Percentiles rank a stretch among this genome's conserved stretches.
phyloP scores from a whole-genome alignment of 2,113 vertebrate species.

The Chrysemys picta region DNA sequence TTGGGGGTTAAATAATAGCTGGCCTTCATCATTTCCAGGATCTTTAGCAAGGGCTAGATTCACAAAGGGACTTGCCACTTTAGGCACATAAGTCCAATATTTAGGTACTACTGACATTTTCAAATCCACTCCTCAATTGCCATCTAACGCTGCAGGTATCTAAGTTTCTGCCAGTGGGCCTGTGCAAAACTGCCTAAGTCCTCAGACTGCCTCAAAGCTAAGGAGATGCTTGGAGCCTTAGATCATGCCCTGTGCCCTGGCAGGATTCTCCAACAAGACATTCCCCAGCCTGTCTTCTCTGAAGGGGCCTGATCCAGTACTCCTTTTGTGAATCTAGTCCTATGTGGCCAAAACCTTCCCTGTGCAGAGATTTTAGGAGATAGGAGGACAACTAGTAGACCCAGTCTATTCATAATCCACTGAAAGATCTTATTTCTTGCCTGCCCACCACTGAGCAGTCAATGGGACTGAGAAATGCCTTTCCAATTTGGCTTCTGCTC shows the following conservation, averaged over 20 bases:
- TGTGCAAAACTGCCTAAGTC: not conserved
- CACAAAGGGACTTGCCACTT: not conserved
- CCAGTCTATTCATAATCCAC: not conserved
- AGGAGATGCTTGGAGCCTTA: not conserved
- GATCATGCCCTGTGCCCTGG: too few relatives aligned
- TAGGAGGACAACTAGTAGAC: not conserved
- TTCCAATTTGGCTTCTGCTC: not conserved
- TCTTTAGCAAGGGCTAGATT: not conserved
- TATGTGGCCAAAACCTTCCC: not conserved
- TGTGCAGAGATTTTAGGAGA: not conserved
- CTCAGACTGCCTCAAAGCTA: not conserved
- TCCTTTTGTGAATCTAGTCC: not conserved
- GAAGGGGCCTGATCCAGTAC: not conserved
- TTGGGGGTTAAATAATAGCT: not conserved
- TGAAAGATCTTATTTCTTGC: not conserved
- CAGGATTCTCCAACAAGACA: not conserved
- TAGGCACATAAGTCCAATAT: not conserved
- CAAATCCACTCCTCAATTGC: not conserved
- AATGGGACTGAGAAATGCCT: accelerated
- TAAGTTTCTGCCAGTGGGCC: not conserved
- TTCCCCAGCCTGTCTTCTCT: not conserved
- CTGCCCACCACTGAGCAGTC: not conserved
- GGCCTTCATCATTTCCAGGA: not conserved
- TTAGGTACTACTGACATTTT: not conserved
- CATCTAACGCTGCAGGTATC: not conserved